phyloP scores from a whole-genome alignment of 2,888 invertebrate genomes.

The Eurytoma californica region DNA sequence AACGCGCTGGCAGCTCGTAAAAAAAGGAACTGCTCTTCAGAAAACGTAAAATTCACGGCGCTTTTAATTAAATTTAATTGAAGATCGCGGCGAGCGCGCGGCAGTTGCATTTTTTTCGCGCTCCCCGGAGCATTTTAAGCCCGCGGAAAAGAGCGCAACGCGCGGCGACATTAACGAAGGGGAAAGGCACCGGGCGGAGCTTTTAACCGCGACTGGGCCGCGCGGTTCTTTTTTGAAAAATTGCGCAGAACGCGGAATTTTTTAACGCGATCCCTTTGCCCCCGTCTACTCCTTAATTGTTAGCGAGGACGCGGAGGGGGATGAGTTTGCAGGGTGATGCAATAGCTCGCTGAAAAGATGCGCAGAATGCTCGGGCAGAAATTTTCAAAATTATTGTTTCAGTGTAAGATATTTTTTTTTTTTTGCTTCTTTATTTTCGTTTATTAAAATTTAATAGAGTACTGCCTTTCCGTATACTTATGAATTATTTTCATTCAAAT shows the following conservation, averaged over 20 bases:
- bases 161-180: slow-evolving; percentile 30
- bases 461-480: too few species aligned
- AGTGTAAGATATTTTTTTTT: background rate
- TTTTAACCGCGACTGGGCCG: background rate
- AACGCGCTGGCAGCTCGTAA: background rate
- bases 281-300: slow-evolving; percentile 42
- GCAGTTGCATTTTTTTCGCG: background rate
- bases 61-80: slow-evolving; percentile 52
- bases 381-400: too few species aligned
- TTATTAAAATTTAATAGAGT: too few species aligned
- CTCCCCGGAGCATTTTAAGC: slow-evolving; percentile 4
- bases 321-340: background rate
- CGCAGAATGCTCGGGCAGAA: too few species aligned
- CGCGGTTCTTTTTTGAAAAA: slow-evolving; percentile 38
- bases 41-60: slow-evolving; percentile 7
- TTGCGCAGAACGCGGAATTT: slow-evolving; percentile 55
- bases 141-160: slow-evolving; percentile 11
- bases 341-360: too few species aligned
- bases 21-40: background rate
- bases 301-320: slow-evolving; percentile 3
- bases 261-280: slow-evolving; percentile 45
- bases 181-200: slow-evolving; percentile 4
- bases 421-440: background rate
- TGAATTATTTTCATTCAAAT: too few species aligned
- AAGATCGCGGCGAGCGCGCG: slow-evolving; percentile 34